These are phyloP conservation scores for Micromys minutus DNA, from an alignment of 2,113 vertebrate species.

Conservation along the genomic window DNA sequence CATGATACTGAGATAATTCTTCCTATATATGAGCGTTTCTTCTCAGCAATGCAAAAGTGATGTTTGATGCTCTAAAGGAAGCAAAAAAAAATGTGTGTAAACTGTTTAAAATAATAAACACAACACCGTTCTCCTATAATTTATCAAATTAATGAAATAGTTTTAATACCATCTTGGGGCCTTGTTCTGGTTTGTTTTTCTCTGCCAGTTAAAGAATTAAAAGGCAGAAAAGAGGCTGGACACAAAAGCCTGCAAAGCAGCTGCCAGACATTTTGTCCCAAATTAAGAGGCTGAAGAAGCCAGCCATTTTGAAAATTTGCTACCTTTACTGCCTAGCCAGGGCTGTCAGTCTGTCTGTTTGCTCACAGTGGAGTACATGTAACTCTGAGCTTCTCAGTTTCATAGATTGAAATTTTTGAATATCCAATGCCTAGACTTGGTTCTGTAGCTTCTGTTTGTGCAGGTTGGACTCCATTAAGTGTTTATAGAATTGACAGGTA, in stretches of 20 bases:
- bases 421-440: not conserved
- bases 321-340: not conserved
- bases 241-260: not conserved
- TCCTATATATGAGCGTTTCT: not conserved
- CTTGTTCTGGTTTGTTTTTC: not conserved
- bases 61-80: not conserved
- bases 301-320: not conserved
- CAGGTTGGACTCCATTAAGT: not conserved
- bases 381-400: not conserved
- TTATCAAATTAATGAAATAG: not conserved
- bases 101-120: not conserved
- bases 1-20: not conserved
- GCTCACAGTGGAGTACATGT: too few relatives aligned
- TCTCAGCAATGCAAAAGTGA: not conserved
- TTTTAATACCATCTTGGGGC: not conserved
- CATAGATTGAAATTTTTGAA: not conserved
- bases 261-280: not conserved
- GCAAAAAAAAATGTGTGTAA: not conserved
- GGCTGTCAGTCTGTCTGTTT: not conserved
- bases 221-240: not conserved
- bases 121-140: not conserved
- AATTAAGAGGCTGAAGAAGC: not conserved
- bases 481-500: not conserved
- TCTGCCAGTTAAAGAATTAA: not conserved
- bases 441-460: not conserved